phyloP scores from a whole-genome alignment of 1,140 invertebrate species.

The Conus ventricosus region DNA sequence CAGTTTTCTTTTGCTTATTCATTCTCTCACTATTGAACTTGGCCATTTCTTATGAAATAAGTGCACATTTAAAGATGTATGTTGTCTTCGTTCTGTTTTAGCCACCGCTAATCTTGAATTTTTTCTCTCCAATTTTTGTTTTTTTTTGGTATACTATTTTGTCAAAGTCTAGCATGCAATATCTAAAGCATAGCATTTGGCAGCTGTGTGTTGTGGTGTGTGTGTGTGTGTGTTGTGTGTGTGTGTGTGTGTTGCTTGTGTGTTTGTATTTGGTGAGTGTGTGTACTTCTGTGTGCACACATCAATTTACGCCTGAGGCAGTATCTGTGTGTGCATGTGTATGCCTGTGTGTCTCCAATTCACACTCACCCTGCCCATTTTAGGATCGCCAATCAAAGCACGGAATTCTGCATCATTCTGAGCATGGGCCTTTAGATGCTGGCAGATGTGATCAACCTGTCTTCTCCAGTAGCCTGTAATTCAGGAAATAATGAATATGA shows the following conservation, averaged over 20 bases:
- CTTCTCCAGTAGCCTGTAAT: slow-evolving; percentile 74
- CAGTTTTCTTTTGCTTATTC: too few species aligned
- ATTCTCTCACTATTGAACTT: too few species aligned
- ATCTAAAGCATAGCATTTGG: too few species aligned
- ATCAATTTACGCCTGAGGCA: background rate
- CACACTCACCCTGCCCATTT: slow-evolving; percentile 72
- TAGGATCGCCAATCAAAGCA: slow-evolving; percentile 73
- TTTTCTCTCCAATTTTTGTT: too few species aligned
- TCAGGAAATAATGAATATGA: background rate
- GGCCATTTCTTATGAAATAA: too few species aligned
- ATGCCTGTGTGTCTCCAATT: background rate
- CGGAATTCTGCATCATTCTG: slow-evolving; percentile 75
- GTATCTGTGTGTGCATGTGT: background rate
- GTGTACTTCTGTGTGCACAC: background rate
- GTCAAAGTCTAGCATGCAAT: too few species aligned
- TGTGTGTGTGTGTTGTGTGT: too few species aligned
- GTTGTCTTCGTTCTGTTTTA: too few species aligned
- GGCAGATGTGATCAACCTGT: slow-evolving; percentile 74
- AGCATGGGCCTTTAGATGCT: slow-evolving; percentile 73
- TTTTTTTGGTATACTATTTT: too few species aligned
- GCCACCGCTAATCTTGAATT: too few species aligned
- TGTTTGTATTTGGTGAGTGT: background rate
- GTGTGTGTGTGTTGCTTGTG: background rate
- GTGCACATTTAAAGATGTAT: too few species aligned
- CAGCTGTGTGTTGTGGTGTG: too few species aligned